These are phyloP conservation scores for Cranoglanis bouderius DNA, from an alignment of 2,113 vertebrate species.

Conservation along the genomic window DNA sequence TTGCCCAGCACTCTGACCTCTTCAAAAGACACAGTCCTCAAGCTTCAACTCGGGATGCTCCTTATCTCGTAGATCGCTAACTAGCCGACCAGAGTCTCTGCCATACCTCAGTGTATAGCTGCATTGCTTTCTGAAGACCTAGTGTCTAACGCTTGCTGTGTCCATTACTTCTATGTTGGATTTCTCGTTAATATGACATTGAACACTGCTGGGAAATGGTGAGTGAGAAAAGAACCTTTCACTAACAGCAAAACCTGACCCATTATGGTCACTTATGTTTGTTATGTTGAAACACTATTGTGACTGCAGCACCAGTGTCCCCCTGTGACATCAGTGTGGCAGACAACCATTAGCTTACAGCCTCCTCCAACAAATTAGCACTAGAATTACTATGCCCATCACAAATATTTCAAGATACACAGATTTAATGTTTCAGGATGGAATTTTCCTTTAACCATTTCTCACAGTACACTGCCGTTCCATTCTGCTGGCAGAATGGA, in stretches of 20 bases:
- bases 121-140: neutral
- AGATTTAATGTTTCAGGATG: neutral
- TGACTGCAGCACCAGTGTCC: neutral
- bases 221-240: too few species aligned
- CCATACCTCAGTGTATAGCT: neutral
- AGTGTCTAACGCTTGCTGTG: neutral
- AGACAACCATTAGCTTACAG: too few species aligned
- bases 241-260: too few species aligned
- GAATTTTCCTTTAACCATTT: neutral
- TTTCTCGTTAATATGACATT: neutral
- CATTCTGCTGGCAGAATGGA: too few species aligned
- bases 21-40: too few species aligned
- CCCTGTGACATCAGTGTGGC: neutral
- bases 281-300: too few species aligned
- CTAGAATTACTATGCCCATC: neutral
- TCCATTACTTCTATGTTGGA: neutral
- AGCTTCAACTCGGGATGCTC: too few species aligned
- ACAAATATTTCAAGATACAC: neutral
- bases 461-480: too few species aligned
- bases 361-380: neutral
- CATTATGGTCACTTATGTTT: too few species aligned
- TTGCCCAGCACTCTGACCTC: too few species aligned
- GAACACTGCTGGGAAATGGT: neutral
- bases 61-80: neutral
- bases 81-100: too few species aligned